Base-by-base conservation (phyloP, 2,113 vertebrate species). In the Tautogolabrus adspersus region DNA sequence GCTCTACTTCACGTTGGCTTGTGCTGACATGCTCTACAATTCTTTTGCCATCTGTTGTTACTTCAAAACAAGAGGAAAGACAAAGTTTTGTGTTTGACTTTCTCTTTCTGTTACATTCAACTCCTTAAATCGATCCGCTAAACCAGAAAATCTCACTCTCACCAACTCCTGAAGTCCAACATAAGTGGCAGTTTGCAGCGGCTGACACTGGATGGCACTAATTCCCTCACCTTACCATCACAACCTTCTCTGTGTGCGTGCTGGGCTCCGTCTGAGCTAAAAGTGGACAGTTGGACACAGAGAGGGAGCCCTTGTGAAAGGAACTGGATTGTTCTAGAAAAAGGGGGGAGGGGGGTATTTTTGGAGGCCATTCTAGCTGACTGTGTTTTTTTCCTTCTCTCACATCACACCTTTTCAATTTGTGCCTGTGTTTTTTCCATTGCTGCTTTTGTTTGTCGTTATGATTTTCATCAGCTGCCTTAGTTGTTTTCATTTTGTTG, bases 1-100 rank as follows among this genome's bases (percentile, higher is more conserved):
- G 83, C 85, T 88, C 85, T 80, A 12, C 54, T 21, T 63, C 77
- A 83, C 55, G 87, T 91, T 89, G 90, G 89, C 90, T 92, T 92
- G 74, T 80, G n/a, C n/a, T n/a, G n/a, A n/a, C n/a, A n/a, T n/a
- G n/a, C n/a, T 55, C 60, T 59, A 79, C 37, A 5, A 4, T 44
- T 77, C 34, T 59, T 65, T 83, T 66, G 19, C 16, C 18, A 15
- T 79, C 23, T 54, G 10, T 70, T 3, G 3, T 9, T 30, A 57
- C 34, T 52, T 4, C 40, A 62, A 46, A 40, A 66, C 10, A 66
- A 26, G 66, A 66, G 21, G 47, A 38, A 64, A 44, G 59, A n/a
- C n/a, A n/a, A n/a, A n/a, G n/a, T n/a, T n/a, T n/a, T n/a, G n/a
- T n/a, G n/a, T n/a, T n/a, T n/a, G n/a, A 66, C 15, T 15, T 40